Base-by-base conservation (phyloP, 2,113 vertebrate species). In the Furnarius figulus region DNA sequence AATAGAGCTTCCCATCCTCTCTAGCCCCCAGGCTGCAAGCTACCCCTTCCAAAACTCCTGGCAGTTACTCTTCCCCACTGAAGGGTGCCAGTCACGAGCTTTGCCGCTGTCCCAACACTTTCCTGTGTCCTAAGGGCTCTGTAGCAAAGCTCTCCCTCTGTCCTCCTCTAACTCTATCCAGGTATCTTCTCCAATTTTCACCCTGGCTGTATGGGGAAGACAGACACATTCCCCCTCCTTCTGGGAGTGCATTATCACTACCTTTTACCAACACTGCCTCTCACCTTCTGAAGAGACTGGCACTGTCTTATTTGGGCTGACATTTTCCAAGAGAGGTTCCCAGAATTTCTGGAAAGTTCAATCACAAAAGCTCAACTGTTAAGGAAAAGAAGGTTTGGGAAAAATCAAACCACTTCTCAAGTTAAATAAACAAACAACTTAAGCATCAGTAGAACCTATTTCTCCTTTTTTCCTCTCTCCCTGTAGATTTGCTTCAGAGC, bases 361-460 rank as follows among this genome's bases (percentile, higher is more conserved):
- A 25, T 55, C 56, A 56, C 40, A 94, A 67, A 74, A 77, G 73
- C 79, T 87, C 31, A 87, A 61, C 74, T 65, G 58, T 58, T 84
- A 88, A 39, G 66, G 53, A 92, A 76, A 59, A 46, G 6, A 70
- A 93, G 13, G 33, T 73, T 53, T 62, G 56, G 66, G n/a, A 89
- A 95, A 95, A 92, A 42, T 25, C n/a, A 87, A 85, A 85, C 55
- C 17, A 63, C 42, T 71, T 74, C 61, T 81, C 40, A 46, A 56
- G 35, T 56, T 87, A 89, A 89, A 82, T 63, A 87, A 96, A 91
- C 56, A 89, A 96, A 91, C 59, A 91, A 47, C 44, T 87, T 24
- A 39, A 50, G n/a, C 33, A 61, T 52, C 71, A 84, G 58, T 83
- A 72, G 63, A 85, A 85, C 46, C 31, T 65, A n/a, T 58, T 95